Percentiles rank a stretch among this genome's conserved stretches.
phyloP scores from a whole-genome alignment of 2,888 invertebrate genomes.

The Drosophila emarginata region DNA sequence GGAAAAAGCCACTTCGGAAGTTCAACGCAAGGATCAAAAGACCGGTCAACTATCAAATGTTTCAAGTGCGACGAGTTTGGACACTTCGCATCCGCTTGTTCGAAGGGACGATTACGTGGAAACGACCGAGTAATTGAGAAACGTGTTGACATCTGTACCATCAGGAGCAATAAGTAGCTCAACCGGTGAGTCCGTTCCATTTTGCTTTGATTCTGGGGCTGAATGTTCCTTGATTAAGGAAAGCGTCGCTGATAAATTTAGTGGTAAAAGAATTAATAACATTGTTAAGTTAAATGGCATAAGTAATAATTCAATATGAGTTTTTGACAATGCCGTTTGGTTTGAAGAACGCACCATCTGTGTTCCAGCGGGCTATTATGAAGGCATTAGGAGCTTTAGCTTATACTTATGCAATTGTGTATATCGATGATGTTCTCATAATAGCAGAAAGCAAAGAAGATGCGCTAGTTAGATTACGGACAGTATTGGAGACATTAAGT shows the following conservation, averaged over 20 bases:
- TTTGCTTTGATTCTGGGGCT: constrained; percentile 12
- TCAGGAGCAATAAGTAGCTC: not conserved
- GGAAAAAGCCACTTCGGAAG: not conserved
- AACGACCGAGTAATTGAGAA: constrained; percentile 13
- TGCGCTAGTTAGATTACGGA: too few species aligned
- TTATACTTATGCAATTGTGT: too few species aligned
- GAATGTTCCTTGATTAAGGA: constrained; percentile 11
- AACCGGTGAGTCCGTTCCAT: constrained; percentile 13
- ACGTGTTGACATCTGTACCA: constrained; percentile 6
- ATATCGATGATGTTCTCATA: too few species aligned
- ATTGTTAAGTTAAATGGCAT: constrained; percentile 20
- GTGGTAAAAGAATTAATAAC: constrained; percentile 7
- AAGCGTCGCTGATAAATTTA: constrained; percentile 12
- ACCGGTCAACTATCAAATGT: not conserved
- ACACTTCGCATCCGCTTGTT: constrained; percentile 1
- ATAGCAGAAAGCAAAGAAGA: too few species aligned
- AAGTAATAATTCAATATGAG: constrained; percentile 13
- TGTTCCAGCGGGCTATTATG: not conserved
- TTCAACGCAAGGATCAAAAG: constrained; percentile 3
- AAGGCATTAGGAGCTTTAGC: too few species aligned
- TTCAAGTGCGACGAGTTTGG: constrained; percentile 11
- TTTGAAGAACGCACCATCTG: too few species aligned
- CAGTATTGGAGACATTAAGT: too few species aligned
- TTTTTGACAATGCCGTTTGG: too few species aligned
- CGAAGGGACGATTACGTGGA: constrained; percentile 3